Percentiles rank a stretch among this genome's conserved stretches.
These are phyloP conservation scores for Percopsis transmontana DNA, from an alignment of 2,113 vertebrate genomes.

Conservation along the genomic window DNA sequence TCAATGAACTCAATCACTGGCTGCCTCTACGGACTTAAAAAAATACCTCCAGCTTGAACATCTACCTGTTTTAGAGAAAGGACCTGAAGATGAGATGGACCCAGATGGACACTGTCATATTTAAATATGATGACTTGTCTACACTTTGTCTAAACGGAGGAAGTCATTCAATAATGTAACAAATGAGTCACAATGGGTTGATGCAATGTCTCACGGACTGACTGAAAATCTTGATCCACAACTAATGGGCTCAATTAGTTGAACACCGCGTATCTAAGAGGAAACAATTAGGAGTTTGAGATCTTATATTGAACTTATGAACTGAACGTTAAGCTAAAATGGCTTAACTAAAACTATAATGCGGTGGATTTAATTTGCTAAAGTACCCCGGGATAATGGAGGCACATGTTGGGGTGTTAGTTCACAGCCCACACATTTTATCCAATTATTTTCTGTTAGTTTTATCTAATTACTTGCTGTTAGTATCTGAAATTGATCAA, in stretches of 20 bases:
- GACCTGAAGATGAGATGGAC: background rate
- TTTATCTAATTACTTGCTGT: no score
- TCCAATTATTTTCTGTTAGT: no score
- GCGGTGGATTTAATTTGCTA: no score
- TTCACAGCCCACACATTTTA: no score
- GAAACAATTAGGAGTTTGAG: background rate
- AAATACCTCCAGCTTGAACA: background rate
- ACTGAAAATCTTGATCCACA: background rate
- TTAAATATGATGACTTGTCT: background rate
- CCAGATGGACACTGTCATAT: background rate
- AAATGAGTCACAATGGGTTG: background rate
- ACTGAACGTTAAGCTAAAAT: background rate
- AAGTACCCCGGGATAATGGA: no score
- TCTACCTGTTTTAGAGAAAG: background rate
- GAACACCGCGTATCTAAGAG: background rate
- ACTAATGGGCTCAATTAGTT: background rate
- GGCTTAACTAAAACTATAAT: no score
- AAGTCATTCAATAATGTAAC: background rate
- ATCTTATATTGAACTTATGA: slow-evolving; percentile 6
- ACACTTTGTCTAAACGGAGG: background rate
- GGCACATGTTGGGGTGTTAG: no score
- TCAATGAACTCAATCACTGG: slow-evolving; percentile 85
- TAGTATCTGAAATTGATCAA: no score
- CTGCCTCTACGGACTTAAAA: slow-evolving; percentile 79
- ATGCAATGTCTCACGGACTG: background rate